These are phyloP conservation scores for Drosophila pallidifrons DNA, from an alignment of 1,140 invertebrate species.

Conservation along the genomic window DNA sequence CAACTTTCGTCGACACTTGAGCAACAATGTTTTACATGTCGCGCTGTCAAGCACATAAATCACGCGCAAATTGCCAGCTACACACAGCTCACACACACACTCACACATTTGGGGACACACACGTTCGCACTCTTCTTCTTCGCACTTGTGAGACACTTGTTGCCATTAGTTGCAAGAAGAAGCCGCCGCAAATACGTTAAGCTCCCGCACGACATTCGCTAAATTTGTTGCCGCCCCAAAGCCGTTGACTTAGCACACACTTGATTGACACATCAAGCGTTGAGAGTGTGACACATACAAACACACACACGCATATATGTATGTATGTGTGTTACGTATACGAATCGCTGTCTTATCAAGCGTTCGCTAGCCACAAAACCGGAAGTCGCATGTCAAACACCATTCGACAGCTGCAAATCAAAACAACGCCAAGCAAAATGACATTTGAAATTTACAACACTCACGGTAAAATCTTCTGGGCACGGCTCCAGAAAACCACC, in stretches of 20 bases:
- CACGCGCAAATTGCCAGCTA: conserved; percentile 56
- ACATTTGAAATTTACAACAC: conserved; percentile 35
- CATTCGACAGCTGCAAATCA: conserved; percentile 73
- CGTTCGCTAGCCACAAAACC: conserved; percentile 22
- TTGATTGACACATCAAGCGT: conserved; percentile 48
- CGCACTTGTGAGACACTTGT: conserved; percentile 65
- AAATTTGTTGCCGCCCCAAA: conserved; percentile 32
- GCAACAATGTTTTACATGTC: conserved; percentile 41
- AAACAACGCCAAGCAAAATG: conserved; percentile 49
- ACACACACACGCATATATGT: conserved; percentile 1
- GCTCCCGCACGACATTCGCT: conserved; percentile 26
- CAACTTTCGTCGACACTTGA: conserved; percentile 4
- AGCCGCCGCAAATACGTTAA: conserved; percentile 26
- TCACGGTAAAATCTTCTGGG: conserved; percentile 34
- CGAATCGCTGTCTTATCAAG: conserved; percentile 19
- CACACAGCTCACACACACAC: conserved; percentile 11
- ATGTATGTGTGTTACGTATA: too few relatives aligned
- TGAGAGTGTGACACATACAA: conserved; percentile 12
- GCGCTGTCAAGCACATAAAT: conserved; percentile 58
- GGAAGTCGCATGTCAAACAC: conserved; percentile 64
- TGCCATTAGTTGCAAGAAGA: conserved; percentile 56
- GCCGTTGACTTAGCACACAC: conserved; percentile 36
- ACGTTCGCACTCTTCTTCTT: not conserved
- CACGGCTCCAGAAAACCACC: conserved; percentile 46
- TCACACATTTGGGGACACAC: not conserved